phyloP scores from a whole-genome alignment of 2,888 invertebrate genomes.

The Eristalis intricaria region DNA sequence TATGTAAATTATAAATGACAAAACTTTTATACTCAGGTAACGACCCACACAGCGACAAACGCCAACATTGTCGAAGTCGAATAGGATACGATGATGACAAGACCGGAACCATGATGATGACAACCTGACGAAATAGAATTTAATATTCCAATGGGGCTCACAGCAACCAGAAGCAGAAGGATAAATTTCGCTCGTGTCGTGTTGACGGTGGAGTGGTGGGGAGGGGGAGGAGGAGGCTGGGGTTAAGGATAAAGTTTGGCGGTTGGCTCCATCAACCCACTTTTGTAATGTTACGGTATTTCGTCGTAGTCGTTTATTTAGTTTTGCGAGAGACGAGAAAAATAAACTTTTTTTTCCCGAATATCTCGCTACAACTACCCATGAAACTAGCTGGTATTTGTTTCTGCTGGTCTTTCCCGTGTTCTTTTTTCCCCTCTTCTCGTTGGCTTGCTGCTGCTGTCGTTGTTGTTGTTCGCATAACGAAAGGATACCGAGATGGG shows the following conservation, averaged over 20 bases:
- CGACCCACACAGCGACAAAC: conserved; percentile 6
- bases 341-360: conserved; percentile 24
- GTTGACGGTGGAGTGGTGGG: not conserved
- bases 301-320: conserved; percentile 61
- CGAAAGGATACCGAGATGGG: conserved; percentile 8
- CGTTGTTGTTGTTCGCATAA: not conserved
- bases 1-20: conserved; percentile 45
- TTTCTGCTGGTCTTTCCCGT: conserved; percentile 14
- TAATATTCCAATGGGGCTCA: conserved; percentile 59
- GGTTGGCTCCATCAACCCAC: conserved; percentile 20
- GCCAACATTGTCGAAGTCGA: not conserved
- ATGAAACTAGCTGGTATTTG: conserved; percentile 52
- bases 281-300: conserved; percentile 52
- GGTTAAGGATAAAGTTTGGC: conserved; percentile 18
- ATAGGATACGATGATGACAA: conserved; percentile 22
- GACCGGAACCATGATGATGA: conserved; percentile 33
- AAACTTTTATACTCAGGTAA: conserved; percentile 49
- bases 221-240: not conserved
- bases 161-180: conserved; percentile 1
- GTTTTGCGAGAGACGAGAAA: conserved; percentile 28
- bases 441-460: not conserved
- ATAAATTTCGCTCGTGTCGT: conserved; percentile 18
- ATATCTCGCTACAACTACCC: conserved; percentile 38
- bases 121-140: conserved; percentile 65
- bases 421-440: not conserved